Evolutionary conservation across 2,113 vertebrate genomes (phyloP).

Genomic region (Cyphomyrus discorhynchus): DNA sequence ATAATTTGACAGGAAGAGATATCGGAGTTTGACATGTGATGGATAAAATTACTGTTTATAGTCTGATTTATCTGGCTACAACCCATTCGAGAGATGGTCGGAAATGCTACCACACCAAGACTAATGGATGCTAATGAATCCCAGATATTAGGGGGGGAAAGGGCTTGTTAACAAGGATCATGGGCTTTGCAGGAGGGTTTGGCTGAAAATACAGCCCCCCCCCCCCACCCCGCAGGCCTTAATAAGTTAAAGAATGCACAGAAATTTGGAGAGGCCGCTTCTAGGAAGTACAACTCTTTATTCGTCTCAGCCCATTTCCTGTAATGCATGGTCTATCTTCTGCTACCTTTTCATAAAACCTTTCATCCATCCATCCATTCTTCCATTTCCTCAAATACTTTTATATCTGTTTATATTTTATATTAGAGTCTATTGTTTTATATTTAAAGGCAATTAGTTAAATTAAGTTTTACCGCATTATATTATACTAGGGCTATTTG

Average conservation of each 20-base stretch:
- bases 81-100: constrained; percentile 1
- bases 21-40: background rate
- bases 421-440: background rate
- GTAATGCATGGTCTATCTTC: background rate
- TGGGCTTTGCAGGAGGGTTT: constrained; percentile 1
- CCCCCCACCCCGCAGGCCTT: background rate
- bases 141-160: constrained; percentile 3
- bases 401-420: background rate
- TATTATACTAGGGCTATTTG: background rate
- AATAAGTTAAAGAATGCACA: constrained; percentile 20
- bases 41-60: background rate
- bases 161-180: constrained; percentile 17
- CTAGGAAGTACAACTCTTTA: background rate
- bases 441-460: background rate
- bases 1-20: background rate
- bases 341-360: background rate
- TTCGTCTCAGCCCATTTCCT: background rate
- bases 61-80: constrained; percentile 12
- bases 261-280: constrained; percentile 8
- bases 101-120: constrained; percentile 19
- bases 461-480: background rate
- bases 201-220: constrained; percentile 7
- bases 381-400: background rate
- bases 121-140: constrained; percentile 24
- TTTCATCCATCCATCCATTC: background rate